Percentiles rank a stretch among this genome's conserved stretches.
Evolutionary conservation across 2,888 invertebrate genomes (phyloP).

Genomic region (Xestia sexstrigata): DNA sequence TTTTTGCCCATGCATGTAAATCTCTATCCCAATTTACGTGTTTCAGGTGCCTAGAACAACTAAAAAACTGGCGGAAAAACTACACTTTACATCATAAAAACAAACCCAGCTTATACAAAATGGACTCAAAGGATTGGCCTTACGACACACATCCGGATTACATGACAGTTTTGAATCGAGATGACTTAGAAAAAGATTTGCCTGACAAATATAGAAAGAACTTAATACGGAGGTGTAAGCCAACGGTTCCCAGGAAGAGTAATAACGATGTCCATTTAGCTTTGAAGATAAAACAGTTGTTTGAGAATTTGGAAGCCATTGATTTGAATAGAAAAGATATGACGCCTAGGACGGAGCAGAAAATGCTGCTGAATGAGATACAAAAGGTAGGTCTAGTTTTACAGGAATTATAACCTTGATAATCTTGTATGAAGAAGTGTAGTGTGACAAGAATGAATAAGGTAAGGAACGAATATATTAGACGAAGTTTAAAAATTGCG

Average conservation of each 20-base stretch:
- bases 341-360: slow-evolving; percentile 90
- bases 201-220: slow-evolving; percentile 85
- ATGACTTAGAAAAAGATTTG: slow-evolving; percentile 86
- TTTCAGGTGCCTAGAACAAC: slow-evolving; percentile 82
- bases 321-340: slow-evolving; percentile 81
- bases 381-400: slow-evolving; percentile 80
- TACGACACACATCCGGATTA: slow-evolving; percentile 91
- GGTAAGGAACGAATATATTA: too few relatives aligned
- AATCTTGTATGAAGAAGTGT: too few relatives aligned
- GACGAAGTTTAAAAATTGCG: too few relatives aligned
- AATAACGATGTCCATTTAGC: slow-evolving; percentile 83
- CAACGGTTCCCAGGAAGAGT: slow-evolving; percentile 79
- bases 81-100: slow-evolving; percentile 76
- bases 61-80: slow-evolving; percentile 90
- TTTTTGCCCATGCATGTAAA: background rate
- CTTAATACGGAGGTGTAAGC: slow-evolving; percentile 76
- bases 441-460: too few relatives aligned
- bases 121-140: slow-evolving; percentile 79
- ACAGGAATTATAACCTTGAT: background rate
- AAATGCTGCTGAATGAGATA: slow-evolving; percentile 89
- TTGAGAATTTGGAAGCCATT: slow-evolving; percentile 85
- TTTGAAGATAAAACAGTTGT: slow-evolving; percentile 85
- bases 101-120: slow-evolving; percentile 70
- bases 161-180: slow-evolving; percentile 87
- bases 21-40: background rate